A percentile compares a stretch with the other conserved stretches of the same genome.
phyloP scores from a whole-genome alignment of 2,797 vertebrate species.

The Hypotaenidia okinawae region DNA sequence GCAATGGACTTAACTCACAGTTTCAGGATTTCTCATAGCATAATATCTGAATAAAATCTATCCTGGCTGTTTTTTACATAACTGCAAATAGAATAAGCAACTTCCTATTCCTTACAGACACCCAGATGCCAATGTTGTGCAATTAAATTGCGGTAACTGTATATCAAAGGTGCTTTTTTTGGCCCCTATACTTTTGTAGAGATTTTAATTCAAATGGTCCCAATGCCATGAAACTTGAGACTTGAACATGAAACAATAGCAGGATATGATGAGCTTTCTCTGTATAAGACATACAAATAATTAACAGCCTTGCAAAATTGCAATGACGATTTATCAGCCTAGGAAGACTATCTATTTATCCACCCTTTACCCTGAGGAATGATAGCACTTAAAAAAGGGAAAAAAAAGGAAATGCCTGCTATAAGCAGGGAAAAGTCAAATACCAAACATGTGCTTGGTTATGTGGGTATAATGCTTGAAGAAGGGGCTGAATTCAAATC shows the following conservation, averaged over 20 bases:
- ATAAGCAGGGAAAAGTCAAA: not conserved
- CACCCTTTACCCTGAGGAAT: constrained; percentile 56
- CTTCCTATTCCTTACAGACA: not conserved
- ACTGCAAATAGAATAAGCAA: constrained; percentile 18
- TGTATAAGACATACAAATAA: constrained; percentile 59
- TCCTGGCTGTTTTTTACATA: not conserved
- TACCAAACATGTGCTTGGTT: not conserved
- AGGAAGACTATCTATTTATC: constrained; percentile 57
- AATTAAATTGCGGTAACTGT: not conserved
- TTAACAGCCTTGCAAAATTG: constrained; percentile 75
- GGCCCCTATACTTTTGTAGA: constrained; percentile 19
- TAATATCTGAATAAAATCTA: not conserved
- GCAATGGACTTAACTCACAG: constrained; percentile 42
- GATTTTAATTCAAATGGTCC: constrained; percentile 38
- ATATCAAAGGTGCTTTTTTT: constrained; percentile 34
- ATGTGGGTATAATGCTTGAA: not conserved
- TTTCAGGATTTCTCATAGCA: constrained; percentile 25
- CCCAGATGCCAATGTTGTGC: not conserved
- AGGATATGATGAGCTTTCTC: constrained; percentile 68
- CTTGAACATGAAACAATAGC: constrained; percentile 54
- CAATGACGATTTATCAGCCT: constrained; percentile 29
- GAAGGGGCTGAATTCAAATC: not conserved
- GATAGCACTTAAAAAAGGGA: not conserved
- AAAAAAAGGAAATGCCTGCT: not conserved
- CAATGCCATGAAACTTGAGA: constrained; percentile 53